Base-by-base conservation (phyloP, 2,888 invertebrate species). In the Lasioglossum marginatum region DNA sequence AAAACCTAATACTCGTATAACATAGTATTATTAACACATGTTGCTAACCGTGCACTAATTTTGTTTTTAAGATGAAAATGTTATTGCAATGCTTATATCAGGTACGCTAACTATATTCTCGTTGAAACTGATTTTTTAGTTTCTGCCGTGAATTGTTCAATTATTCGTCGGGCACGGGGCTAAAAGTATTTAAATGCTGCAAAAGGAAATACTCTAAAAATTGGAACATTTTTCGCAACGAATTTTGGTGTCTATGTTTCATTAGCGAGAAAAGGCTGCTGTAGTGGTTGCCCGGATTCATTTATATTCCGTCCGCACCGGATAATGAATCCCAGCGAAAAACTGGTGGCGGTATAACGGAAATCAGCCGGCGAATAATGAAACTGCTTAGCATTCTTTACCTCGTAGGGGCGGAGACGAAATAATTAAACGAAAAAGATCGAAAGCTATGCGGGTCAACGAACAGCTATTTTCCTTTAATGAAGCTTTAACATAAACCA, bases 321-420 rank as follows among this genome's bases (percentile, higher is more conserved):
- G 94, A 93, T 94, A 94, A 94, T 93, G 94, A 94, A 94, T 93
- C 94, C 92, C 92, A 91, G 93, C 92, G 93, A 94, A 93, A 94
- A 94, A 94, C 93, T 92, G 93, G 92, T 93, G 92, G 93, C 92
- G 92, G 93, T 94, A 93, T 94, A 94, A 94, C 93, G 93, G 94
- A 93, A 94, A 94, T 94, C 94, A 93, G 93, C 93, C 91, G 91
- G 93, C 93, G 93, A 94, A 94, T 94, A 94, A 94, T 94, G 94
- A 94, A 94, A 94, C 94, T 94, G 94, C 94, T 94, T 94, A 93
- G 94, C 94, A 94, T 94, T 94, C 94, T 93, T 94, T 92, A 89
- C 91, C 92, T 92, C 88, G 90, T 82, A 88, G 88, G 89, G 91
- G 88, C 89, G 92, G 91, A 84, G 92, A 93, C 91, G 92, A 93